Evolutionary conservation across 2,113 vertebrate species (phyloP), one percentile per base, ranked within the genome.

Genomic region (Amphilophus citrinellus): DNA sequence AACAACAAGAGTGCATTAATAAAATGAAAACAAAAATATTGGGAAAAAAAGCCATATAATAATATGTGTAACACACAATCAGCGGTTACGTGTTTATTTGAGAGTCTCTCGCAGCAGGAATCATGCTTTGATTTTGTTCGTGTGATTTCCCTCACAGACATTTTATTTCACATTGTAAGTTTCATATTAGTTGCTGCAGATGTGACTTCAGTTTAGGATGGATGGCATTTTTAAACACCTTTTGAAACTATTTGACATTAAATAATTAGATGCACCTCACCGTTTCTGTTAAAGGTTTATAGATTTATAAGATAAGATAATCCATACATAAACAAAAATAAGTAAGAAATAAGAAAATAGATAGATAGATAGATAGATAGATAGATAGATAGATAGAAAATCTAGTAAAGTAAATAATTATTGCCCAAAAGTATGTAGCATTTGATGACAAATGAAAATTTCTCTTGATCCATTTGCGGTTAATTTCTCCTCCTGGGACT

Each of bases 391-490:
- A 30, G 30, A 30, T 3, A 30, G 30, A 30, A 30, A 30, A 30
- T 30, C 30, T 30, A 30, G 30, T 30, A 30, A 30, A 30, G 30
- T 30, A 30, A 30, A 30, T 30, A 30, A 30, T 30, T 30, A 30
- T 30, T 30, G 30, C 30, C 30, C 30, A 30, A 30, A 30, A 30
- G 30, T 30, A 5, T 30, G 30, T 30, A 30, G 30, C 27, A 27
- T 30, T 62, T 76, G 17, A 44, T 37, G 61, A 76, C 60, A 61
- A 30, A 27, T 86, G 27, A 30, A 60, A 80, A 85, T 85, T 79
- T 50, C 79, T 65, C 22, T 61, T 79, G 82, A 62, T 62, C 44
- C 8, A 13, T 61, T 42, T 71, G 17, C 2, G 37, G 53, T n/a
- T 35, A 77, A 66, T 50, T 37, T 59, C 18, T 56, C 44, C 13